Base-by-base conservation (phyloP, 2,888 invertebrate species). In the Tenthredo scrophulariae region DNA sequence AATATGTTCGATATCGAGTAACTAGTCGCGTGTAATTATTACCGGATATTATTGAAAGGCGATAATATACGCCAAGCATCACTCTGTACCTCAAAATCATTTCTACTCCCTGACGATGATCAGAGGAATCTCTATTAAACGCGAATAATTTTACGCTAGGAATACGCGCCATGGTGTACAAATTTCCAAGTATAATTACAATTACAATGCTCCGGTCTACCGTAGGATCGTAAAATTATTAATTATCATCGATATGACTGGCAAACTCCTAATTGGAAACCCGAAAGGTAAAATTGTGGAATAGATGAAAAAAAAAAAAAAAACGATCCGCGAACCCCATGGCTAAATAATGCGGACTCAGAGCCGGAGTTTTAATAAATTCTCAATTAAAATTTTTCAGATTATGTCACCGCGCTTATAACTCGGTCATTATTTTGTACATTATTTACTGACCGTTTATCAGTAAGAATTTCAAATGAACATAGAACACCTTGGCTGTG, bases 401-500 rank as follows among this genome's bases (percentile, higher is more conserved):
- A 43, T 43, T 43, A 43, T 43, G 13, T 43, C 13, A 43, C 5
- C 9, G 0, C 40, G 7, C 9, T 40, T 40, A 40, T 40, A 40
- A 40, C 40, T 40, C 40, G 7, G 7, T 46, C 13, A 46, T 46
- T 46, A 46, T 46, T 46, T 46, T 46, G 0, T 46, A 0, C 15
- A 46, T 46, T 46, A 46, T 46, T 46, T 46, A 15, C 3, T 3
- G 46, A 15, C 3, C 13, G 46, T 46, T 46, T 15, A 46, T 46
- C 46, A 13, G 7, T 18, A 43, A 22, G 18, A 33, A 62, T n/a
- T n/a, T 1, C 1, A 62, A 46, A 46, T 10, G 67, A 29, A 80
- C 40, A 54, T 46, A 80, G 40, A 54, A 70, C 46, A 80, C 62
- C 50, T 80, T n/a, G 22, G 62, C 62, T n/a, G 58, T 80, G 13